phyloP scores from a whole-genome alignment of 2,113 vertebrate genomes.

The Siniperca chuatsi region DNA sequence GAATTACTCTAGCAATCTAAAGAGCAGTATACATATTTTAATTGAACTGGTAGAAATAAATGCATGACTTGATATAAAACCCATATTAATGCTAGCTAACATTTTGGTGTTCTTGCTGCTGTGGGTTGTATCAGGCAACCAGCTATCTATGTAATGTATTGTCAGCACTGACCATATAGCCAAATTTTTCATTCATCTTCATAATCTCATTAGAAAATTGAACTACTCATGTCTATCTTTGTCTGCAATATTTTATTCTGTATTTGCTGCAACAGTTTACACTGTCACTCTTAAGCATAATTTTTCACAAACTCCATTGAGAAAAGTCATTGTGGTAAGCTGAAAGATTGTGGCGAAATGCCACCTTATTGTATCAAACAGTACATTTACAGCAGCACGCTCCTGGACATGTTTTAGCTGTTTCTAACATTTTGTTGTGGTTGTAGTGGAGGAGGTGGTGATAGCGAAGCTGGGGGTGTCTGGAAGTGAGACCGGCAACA shows the following conservation, averaged over 20 bases:
- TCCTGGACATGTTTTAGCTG: slow-evolving; percentile 45
- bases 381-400: slow-evolving; percentile 24
- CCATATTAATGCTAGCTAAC: not conserved
- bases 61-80: not conserved
- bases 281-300: not conserved
- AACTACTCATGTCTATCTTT: not conserved
- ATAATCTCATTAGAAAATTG: not conserved
- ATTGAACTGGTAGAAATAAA: not conserved
- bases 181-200: not conserved
- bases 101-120: not conserved
- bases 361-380: not conserved
- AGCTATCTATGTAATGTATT: not conserved
- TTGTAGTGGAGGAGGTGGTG: slow-evolving; percentile 60
- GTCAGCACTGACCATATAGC: not conserved
- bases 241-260: not conserved
- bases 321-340: not conserved
- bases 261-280: not conserved
- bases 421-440: slow-evolving; percentile 73
- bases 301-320: not conserved
- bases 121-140: not conserved
- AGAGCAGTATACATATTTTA: not conserved
- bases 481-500: slow-evolving; percentile 55
- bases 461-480: slow-evolving; percentile 44
- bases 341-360: slow-evolving; percentile 4
- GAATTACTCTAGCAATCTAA: not conserved